A percentile compares a stretch with the other conserved stretches of the same genome.
phyloP scores from a whole-genome alignment of 64 coral and sea anemone species.

The Montipora cactus region DNA sequence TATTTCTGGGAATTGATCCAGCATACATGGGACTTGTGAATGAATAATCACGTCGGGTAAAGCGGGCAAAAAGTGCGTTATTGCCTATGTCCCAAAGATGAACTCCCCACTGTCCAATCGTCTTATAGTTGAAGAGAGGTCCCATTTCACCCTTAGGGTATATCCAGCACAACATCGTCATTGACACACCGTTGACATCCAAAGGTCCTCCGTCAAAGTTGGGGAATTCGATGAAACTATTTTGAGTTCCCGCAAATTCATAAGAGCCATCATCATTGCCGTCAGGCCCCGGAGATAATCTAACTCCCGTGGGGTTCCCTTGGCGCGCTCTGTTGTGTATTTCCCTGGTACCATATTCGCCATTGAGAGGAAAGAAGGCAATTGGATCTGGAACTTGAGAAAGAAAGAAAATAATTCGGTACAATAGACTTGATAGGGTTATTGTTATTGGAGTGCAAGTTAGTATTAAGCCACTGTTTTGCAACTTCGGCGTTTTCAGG shows the following conservation, averaged over 20 bases:
- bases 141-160: neutral
- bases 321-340: neutral
- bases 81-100: neutral
- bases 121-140: constrained; percentile 13
- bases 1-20: neutral
- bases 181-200: neutral
- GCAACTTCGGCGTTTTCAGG: too few relatives aligned
- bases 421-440: too few relatives aligned
- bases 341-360: constrained; percentile 3
- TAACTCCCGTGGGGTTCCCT: neutral
- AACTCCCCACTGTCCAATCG: neutral
- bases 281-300: neutral
- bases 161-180: constrained; percentile 9
- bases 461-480: too few relatives aligned
- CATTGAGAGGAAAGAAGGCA: constrained; percentile 12
- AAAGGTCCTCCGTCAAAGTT: neutral
- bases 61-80: neutral
- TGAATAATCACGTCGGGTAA: neutral
- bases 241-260: neutral
- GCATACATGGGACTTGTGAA: neutral
- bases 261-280: constrained; percentile 16
- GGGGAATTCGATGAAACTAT: constrained; percentile 22
- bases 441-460: too few relatives aligned
- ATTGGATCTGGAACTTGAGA: neutral
- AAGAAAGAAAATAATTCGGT: too few relatives aligned